Evolutionary conservation across 2,797 vertebrate species (phyloP).

Genomic region (Gastrophryne carolinensis): DNA sequence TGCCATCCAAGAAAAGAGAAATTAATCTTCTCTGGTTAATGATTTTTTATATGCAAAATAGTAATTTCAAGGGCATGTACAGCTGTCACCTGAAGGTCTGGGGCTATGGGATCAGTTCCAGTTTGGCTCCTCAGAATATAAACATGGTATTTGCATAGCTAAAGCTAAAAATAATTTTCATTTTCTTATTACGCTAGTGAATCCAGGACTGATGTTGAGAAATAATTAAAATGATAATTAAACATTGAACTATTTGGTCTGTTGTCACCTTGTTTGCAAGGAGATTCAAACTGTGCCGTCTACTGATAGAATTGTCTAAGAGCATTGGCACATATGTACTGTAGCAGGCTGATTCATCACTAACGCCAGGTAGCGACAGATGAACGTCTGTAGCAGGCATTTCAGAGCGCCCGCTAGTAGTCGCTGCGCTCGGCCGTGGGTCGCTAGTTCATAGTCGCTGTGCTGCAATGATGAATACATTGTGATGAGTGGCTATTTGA

Average conservation of each 20-base stretch:
- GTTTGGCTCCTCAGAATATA: conserved; percentile 20
- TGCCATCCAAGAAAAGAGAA: background rate
- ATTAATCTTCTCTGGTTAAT: conserved; percentile 30
- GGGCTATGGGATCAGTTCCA: conserved; percentile 5
- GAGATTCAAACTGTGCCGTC: background rate
- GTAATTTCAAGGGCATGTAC: conserved; percentile 12
- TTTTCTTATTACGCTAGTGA: background rate
- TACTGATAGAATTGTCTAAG: background rate
- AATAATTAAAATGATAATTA: conserved; percentile 35
- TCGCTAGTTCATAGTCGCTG: no score
- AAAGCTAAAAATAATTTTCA: conserved; percentile 23
- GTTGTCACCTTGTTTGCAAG: background rate
- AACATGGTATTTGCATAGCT: conserved; percentile 29
- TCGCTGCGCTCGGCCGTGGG: no score
- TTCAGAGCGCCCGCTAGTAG: no score
- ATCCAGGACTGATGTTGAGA: background rate
- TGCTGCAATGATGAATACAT: no score
- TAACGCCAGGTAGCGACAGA: no score
- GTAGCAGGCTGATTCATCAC: no score
- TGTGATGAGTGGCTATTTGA: no score
- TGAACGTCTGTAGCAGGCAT: no score
- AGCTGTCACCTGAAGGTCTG: conserved; percentile 34
- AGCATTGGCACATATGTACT: no score
- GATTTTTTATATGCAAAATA: conserved; percentile 27
- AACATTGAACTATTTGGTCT: conserved; percentile 7